Conservation (phyloP, 2,113 vertebrate species). For the Aleadryas rufinucha region DNA sequence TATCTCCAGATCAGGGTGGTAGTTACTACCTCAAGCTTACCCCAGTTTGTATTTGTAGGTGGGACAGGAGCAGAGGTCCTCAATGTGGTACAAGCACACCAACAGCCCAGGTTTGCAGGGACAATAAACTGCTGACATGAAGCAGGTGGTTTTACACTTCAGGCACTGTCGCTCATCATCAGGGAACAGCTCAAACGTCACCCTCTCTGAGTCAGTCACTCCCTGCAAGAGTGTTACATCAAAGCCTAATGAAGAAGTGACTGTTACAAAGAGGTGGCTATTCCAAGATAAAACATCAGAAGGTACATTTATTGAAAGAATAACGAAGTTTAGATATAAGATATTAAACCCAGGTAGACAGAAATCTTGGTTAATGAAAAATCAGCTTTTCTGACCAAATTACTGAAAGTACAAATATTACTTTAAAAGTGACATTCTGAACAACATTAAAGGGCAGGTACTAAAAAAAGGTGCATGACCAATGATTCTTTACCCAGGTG, state of each 20-base stretch:
- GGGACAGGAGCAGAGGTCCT: conserved; percentile 87
- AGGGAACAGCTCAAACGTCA: conserved; percentile 88
- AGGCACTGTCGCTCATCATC: conserved; percentile 95
- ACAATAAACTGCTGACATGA: conserved; percentile 92
- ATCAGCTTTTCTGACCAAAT: background rate
- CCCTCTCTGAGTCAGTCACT: conserved; percentile 75
- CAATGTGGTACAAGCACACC: conserved; percentile 87
- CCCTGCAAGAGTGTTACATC: conserved; percentile 72
- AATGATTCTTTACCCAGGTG: background rate
- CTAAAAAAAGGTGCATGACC: background rate
- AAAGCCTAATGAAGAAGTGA: background rate
- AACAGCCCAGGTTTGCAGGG: conserved; percentile 82
- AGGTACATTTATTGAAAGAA: background rate
- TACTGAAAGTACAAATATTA: background rate
- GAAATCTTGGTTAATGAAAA: background rate
- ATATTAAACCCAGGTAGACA: background rate
- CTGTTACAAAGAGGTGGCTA: background rate
- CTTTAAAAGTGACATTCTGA: background rate
- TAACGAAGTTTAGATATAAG: background rate
- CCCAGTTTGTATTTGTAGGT: conserved; percentile 84
- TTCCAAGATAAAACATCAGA: background rate
- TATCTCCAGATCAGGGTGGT: background rate
- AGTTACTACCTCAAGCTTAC: conserved; percentile 69
- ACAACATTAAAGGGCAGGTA: background rate
- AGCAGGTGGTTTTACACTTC: conserved; percentile 96